These are phyloP conservation scores for Phaonia tiefii DNA, from an alignment of 2,888 invertebrate genomes.

Conservation along the genomic window DNA sequence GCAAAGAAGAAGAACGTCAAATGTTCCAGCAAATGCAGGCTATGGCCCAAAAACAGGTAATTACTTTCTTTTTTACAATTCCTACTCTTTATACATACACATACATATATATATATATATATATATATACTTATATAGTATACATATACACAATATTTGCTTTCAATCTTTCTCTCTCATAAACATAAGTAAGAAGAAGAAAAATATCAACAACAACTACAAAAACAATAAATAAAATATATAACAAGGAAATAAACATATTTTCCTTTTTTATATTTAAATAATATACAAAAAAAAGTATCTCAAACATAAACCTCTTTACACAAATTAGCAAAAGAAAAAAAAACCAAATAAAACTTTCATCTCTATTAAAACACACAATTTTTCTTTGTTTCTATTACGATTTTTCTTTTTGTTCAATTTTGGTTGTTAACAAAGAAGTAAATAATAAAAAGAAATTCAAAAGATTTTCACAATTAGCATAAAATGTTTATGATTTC, in stretches of 20 bases:
- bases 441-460: too few species aligned
- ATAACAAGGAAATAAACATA: not conserved
- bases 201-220: not conserved
- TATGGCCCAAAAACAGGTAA: constrained; percentile 97
- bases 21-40: constrained; percentile 99
- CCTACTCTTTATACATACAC: not conserved
- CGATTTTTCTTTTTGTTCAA: not conserved
- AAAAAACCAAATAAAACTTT: constrained; percentile 9
- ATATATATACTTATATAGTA: not conserved
- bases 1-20: constrained; percentile 96
- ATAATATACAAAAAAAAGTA: too few species aligned
- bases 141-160: not conserved
- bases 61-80: constrained; percentile 40
- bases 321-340: constrained; percentile 23
- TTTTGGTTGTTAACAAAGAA: constrained; percentile 3
- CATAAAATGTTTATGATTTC: too few species aligned
- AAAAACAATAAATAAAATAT: constrained; percentile 18
- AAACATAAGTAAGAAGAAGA: not conserved
- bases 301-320: constrained; percentile 36
- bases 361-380: not conserved
- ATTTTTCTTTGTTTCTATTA: not conserved
- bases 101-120: constrained; percentile 1
- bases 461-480: too few species aligned
- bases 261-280: too few species aligned
- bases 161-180: not conserved